Conservation (phyloP, 2,797 vertebrate genomes). For the Lacerta bilineata region DNA sequence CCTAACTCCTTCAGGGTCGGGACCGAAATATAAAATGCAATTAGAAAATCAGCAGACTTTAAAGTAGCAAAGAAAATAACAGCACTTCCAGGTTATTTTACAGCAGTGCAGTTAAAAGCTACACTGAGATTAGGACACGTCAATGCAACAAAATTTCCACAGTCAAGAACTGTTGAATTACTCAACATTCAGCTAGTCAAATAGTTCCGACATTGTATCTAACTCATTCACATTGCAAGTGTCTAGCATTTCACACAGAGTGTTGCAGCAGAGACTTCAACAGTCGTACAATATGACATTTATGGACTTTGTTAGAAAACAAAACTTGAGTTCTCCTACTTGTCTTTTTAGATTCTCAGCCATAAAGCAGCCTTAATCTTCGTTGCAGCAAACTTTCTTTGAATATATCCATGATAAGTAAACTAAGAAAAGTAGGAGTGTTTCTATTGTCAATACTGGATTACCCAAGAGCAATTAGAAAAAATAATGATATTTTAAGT, state of each 20-base stretch:
- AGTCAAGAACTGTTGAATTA: not conserved
- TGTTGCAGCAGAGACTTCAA: not conserved
- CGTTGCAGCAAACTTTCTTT: not conserved
- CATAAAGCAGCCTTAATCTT: not conserved
- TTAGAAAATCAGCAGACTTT: not conserved
- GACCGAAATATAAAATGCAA: not conserved
- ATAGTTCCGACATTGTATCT: not conserved
- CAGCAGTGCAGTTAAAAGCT: not conserved
- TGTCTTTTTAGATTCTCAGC: not conserved
- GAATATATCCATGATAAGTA: not conserved
- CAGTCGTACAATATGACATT: rapidly evolving
- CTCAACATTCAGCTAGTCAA: slow-evolving; percentile 7
- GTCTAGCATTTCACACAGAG: not conserved
- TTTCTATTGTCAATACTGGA: not conserved
- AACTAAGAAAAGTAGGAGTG: not conserved
- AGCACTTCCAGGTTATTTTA: not conserved
- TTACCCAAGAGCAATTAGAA: not conserved
- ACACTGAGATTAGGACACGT: not conserved
- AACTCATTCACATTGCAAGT: slow-evolving; percentile 17
- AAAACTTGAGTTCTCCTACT: not conserved
- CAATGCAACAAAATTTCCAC: not conserved
- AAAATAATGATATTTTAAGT: not conserved
- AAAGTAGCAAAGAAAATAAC: not conserved
- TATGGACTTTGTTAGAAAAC: slow-evolving; percentile 18
- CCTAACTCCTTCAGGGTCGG: not conserved